Conservation (phyloP, 2,888 invertebrate genomes). For the Nephrocerus scutellatus region DNA sequence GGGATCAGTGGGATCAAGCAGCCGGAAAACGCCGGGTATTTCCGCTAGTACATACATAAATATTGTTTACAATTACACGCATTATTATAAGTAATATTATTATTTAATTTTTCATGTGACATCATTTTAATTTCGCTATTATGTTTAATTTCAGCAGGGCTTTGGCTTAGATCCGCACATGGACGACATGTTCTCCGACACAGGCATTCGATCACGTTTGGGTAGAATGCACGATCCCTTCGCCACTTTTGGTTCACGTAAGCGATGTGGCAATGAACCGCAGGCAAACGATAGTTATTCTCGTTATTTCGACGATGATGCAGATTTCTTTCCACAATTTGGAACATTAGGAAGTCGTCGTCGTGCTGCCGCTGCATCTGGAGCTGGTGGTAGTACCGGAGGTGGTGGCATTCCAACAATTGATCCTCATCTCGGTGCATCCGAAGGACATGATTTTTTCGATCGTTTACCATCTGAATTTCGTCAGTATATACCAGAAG, state of each 20-base stretch:
- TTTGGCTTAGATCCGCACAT: conserved; percentile 44
- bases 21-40: no score
- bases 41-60: no score
- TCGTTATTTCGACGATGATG: conserved; percentile 35
- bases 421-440: conserved; percentile 20
- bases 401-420: conserved; percentile 21
- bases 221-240: conserved; percentile 46
- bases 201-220: conserved; percentile 41
- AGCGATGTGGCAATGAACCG: conserved; percentile 41
- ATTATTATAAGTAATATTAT: no score
- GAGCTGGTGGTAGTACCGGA: conserved; percentile 17
- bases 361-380: conserved; percentile 26
- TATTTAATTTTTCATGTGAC: conserved; percentile 7
- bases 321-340: conserved; percentile 46
- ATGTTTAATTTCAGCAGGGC: conserved; percentile 34
- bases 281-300: conserved; percentile 34
- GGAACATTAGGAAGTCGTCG: conserved; percentile 39
- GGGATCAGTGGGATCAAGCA: no score
- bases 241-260: conserved; percentile 42
- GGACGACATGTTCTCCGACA: conserved; percentile 40
- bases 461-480: conserved; percentile 46
- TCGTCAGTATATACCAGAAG: conserved; percentile 45
- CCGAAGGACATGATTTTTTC: conserved; percentile 40
- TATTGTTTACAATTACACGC: no score
- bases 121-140: conserved; percentile 4